Evolutionary conservation across 1,140 invertebrate species (phyloP).

Genomic region (Cydia splendana): DNA sequence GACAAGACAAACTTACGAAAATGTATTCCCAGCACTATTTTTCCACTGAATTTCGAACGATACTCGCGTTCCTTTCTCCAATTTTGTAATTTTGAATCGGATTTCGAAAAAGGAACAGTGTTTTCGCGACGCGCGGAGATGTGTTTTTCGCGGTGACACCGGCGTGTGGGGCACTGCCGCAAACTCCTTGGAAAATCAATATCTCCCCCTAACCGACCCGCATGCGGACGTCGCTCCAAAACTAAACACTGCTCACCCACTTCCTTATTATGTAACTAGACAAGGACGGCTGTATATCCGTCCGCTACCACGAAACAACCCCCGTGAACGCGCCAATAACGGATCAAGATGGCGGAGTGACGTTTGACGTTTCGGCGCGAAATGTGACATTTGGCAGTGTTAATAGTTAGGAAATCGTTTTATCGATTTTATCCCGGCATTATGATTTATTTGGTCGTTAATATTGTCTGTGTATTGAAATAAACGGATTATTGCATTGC

Average conservation of each 20-base stretch:
- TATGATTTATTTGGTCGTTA: constrained; percentile 46
- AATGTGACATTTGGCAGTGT: constrained; percentile 69
- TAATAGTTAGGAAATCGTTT: constrained; percentile 53
- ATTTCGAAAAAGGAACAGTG: constrained; percentile 53
- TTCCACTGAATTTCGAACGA: constrained; percentile 51
- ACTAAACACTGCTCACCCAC: constrained; percentile 67
- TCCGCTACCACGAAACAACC: constrained; percentile 54
- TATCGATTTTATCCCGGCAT: constrained; percentile 68
- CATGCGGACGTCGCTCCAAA: constrained; percentile 71
- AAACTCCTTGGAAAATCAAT: constrained; percentile 77
- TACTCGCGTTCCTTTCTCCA: constrained; percentile 34
- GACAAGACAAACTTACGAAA: constrained; percentile 62
- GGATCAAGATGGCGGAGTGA: constrained; percentile 66
- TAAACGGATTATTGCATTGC: constrained; percentile 5
- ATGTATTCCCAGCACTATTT: constrained; percentile 59
- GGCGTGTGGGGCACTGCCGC: constrained; percentile 73
- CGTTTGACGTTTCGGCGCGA: constrained; percentile 74
- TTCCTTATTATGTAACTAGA: constrained; percentile 75
- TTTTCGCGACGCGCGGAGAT: constrained; percentile 59
- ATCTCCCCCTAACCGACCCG: constrained; percentile 64
- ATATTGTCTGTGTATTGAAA: constrained; percentile 15
- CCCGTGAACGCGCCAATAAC: constrained; percentile 61
- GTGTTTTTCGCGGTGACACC: constrained; percentile 76
- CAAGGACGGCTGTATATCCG: constrained; percentile 53
- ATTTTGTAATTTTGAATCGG: constrained; percentile 38